Base-by-base conservation (phyloP, 2,113 vertebrate species). In the Uria lomvia region DNA sequence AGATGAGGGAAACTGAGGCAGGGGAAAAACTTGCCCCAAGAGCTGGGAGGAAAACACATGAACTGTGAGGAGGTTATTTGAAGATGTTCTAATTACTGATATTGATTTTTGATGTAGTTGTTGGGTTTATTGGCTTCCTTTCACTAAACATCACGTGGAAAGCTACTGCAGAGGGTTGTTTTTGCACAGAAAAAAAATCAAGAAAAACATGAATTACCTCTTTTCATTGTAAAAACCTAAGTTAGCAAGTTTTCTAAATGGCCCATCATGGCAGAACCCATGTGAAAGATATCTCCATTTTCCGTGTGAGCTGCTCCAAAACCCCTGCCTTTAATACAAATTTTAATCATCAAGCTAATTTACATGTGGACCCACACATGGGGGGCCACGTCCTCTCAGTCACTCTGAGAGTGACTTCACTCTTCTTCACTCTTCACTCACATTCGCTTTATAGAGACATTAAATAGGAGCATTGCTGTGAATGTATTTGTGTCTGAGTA, bases 21-120 rank as follows among this genome's bases (percentile, higher is more conserved):
- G 2, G 0, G 24, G 23, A 27, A 65, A 65, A 7, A 7, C 7
- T 76, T 42, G 5, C 3, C 26, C 58, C 34, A 68, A 1, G 8
- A 62, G 3, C n/a, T 49, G 23, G 11, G 36, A 36, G 29, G 36
- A 47, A 88, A 91, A 59, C 12, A 34, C 40, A 73, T 2, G 9
- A 85, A 15, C 23, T 6, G 7, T 30, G 40, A 84, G 17, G 40
- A 29, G 8, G 5, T 71, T 40, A 4, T 29, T 12, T 81, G 66
- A n/a, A 74, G 22, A 10, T 15, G 5, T 2, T 71, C 11, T 22
- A 79, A 36, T 56, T 21, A 75, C 11, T 47, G 24, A 47, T 23
- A 60, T 2, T 53, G 50, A 55, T 80, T 87, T 86, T 63, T 73
- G 5, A 7, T 21, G 26, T 16, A 45, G 42, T 5, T 50, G 42